Evolutionary conservation across 2,113 vertebrate genomes (phyloP).

Genomic region (Fulica atra): DNA sequence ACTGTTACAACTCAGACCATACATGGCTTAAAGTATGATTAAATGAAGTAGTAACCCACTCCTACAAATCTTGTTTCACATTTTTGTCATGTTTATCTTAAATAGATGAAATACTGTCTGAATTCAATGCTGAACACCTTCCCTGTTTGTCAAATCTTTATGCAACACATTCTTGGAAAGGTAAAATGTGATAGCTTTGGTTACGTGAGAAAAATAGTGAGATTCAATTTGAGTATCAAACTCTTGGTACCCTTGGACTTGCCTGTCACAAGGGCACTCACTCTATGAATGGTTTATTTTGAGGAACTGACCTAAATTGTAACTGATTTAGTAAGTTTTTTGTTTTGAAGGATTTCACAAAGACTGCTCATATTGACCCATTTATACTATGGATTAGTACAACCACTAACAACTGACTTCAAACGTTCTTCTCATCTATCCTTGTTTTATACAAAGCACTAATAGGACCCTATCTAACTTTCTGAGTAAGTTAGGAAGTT

Average conservation of each 20-base stretch:
- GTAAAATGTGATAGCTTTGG: not conserved
- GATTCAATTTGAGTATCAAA: not conserved
- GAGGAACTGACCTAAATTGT: constrained; percentile 28
- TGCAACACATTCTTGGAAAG: not conserved
- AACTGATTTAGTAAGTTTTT: constrained; percentile 22
- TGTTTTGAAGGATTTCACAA: constrained; percentile 35
- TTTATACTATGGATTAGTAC: not conserved
- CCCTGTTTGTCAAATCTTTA: not conserved
- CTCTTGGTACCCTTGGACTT: not conserved
- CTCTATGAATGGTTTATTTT: not conserved
- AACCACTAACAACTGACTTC: not conserved
- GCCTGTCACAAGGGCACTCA: not conserved
- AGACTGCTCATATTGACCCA: not conserved
- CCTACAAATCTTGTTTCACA: not conserved
- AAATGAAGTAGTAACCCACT: not conserved
- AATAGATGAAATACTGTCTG: not conserved
- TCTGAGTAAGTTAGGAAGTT: not conserved
- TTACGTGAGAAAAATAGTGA: not conserved
- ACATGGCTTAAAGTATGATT: not conserved
- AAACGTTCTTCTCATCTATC: not conserved
- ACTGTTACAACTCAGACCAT: not conserved
- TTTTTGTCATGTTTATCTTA: not conserved
- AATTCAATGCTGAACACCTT: not conserved
- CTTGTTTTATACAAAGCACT: not conserved
- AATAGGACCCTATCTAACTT: not conserved